phyloP scores from a whole-genome alignment of 2,888 invertebrate genomes.

The Alsophila aescularia region DNA sequence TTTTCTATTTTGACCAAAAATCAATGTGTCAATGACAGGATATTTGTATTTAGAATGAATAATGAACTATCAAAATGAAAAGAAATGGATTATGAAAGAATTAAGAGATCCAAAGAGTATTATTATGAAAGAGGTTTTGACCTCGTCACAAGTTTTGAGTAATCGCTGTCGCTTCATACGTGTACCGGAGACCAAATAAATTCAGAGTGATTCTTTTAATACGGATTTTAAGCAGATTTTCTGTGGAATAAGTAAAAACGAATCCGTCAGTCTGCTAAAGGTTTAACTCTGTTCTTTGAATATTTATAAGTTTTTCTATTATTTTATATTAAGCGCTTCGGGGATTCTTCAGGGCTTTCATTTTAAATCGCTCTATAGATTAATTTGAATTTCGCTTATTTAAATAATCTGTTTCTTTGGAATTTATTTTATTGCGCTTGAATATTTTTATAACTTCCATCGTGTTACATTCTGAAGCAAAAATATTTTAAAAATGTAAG shows the following conservation, averaged over 20 bases:
- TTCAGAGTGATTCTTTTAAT: constrained; percentile 84
- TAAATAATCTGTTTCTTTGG: constrained; percentile 42
- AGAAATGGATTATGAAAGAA: too few relatives aligned
- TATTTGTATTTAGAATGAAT: too few relatives aligned
- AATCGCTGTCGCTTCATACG: constrained; percentile 38
- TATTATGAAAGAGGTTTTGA: too few relatives aligned
- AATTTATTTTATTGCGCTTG: constrained; percentile 18
- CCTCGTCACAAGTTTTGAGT: too few relatives aligned
- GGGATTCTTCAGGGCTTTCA: constrained; percentile 55
- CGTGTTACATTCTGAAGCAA: background rate
- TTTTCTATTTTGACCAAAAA: too few relatives aligned
- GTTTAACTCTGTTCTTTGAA: constrained; percentile 76
- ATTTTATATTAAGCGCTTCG: constrained; percentile 77
- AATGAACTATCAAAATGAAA: too few relatives aligned
- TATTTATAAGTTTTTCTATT: constrained; percentile 84
- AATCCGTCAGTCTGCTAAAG: constrained; percentile 81
- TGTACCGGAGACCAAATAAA: constrained; percentile 68
- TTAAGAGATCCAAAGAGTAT: too few relatives aligned
- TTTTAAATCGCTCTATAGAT: constrained; percentile 67
- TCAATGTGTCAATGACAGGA: too few relatives aligned
- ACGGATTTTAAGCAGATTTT: constrained; percentile 85
- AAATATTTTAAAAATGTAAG: background rate
- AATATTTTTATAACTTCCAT: constrained; percentile 3
- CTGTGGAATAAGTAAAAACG: constrained; percentile 84
- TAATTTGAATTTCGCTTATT: constrained; percentile 61